These are phyloP conservation scores for Philhelius pedissequus DNA, from an alignment of 2,888 invertebrate species.

Conservation along the genomic window DNA sequence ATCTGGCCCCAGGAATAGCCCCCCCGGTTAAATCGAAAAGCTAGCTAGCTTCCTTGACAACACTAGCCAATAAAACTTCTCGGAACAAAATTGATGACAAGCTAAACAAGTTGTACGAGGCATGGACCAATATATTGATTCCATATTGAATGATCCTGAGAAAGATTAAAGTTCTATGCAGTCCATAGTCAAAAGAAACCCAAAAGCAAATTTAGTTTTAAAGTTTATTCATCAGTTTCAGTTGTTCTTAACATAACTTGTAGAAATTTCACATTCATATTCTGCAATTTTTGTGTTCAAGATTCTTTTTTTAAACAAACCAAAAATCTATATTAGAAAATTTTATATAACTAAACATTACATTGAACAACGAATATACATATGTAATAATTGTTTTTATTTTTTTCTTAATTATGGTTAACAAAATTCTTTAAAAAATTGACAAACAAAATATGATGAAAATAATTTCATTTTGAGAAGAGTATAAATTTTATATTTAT, in stretches of 20 bases:
- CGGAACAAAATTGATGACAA: too few species aligned
- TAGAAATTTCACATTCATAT: conserved; percentile 51
- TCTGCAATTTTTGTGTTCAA: conserved; percentile 3
- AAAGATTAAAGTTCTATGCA: too few species aligned
- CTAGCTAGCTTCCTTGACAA: too few species aligned
- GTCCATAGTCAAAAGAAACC: too few species aligned
- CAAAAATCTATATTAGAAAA: background rate
- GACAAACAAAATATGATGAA: background rate
- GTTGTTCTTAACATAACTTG: conserved; percentile 25
- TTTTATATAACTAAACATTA: conserved; percentile 1
- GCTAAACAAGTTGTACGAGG: too few species aligned
- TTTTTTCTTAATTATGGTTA: background rate
- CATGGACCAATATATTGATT: too few species aligned
- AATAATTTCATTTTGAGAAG: background rate
- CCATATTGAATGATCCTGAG: too few species aligned
- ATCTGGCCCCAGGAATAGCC: too few species aligned
- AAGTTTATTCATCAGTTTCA: conserved; percentile 50
- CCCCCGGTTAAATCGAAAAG: too few species aligned
- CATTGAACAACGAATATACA: background rate
- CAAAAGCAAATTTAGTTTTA: background rate
- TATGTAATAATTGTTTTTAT: background rate
- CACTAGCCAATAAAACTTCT: too few species aligned
- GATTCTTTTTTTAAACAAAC: background rate
- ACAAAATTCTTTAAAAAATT: background rate
- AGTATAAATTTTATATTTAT: background rate